Conservation (phyloP, 2,113 vertebrate species). For the Bagarius yarrelli region DNA sequence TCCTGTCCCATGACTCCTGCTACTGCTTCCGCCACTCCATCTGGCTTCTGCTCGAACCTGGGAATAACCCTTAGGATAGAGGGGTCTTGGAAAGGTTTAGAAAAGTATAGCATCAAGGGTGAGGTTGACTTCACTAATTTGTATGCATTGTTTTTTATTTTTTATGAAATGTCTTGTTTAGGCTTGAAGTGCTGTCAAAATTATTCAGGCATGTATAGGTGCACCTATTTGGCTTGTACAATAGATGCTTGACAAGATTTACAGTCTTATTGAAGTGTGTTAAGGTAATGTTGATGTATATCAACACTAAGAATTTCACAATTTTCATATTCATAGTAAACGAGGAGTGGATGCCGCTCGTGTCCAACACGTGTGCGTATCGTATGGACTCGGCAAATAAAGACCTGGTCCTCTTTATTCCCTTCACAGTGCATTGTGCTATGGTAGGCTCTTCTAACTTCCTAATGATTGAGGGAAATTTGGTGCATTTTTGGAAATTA, state of each 20-base stretch:
- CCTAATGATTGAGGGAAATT: too few species aligned
- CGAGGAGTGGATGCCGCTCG: slow-evolving; percentile 56
- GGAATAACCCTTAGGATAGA: slow-evolving; percentile 63
- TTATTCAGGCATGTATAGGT: too few species aligned
- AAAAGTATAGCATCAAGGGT: slow-evolving; percentile 56
- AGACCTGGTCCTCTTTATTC: slow-evolving; percentile 54
- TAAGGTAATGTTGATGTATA: too few species aligned
- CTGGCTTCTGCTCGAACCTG: slow-evolving; percentile 62
- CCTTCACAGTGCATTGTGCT: slow-evolving; percentile 57
- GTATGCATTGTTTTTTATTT: too few species aligned
- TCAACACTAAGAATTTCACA: too few species aligned
- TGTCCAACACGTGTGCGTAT: slow-evolving; percentile 62
- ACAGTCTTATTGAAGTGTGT: too few species aligned
- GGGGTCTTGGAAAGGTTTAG: slow-evolving; percentile 37
- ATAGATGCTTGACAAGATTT: neutral
- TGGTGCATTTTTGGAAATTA: neutral
- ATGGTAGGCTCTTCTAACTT: slow-evolving; percentile 56
- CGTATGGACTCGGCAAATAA: slow-evolving; percentile 45
- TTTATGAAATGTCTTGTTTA: too few species aligned
- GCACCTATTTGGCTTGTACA: neutral
- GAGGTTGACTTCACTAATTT: neutral
- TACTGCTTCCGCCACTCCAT: slow-evolving; percentile 8
- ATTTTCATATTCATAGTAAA: slow-evolving; percentile 55
- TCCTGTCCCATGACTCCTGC: slow-evolving; percentile 59
- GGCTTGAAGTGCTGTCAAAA: too few species aligned